phyloP scores from a whole-genome alignment of 2,888 invertebrate species.

The Aleiodes testaceus region DNA sequence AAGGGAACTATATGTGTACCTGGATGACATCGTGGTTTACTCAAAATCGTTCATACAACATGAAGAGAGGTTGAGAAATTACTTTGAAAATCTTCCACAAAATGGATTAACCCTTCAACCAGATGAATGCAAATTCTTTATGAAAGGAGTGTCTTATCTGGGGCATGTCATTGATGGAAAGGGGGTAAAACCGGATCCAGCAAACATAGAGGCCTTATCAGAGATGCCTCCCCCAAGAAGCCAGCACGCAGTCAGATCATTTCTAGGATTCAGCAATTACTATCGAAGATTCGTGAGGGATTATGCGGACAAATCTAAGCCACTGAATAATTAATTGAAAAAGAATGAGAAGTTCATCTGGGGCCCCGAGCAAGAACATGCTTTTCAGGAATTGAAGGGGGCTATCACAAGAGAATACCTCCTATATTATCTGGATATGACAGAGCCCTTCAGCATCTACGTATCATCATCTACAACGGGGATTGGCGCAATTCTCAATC shows the following conservation, averaged over 20 bases:
- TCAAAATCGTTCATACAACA: conserved; percentile 32
- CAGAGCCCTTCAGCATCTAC: conserved; percentile 55
- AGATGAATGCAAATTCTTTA: conserved; percentile 49
- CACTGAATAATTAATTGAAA: conserved; percentile 52
- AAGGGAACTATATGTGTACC: conserved; percentile 37
- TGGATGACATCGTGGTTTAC: conserved; percentile 43
- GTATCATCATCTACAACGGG: conserved; percentile 25
- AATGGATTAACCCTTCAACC: conserved; percentile 31
- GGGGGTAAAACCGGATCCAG: conserved; percentile 53
- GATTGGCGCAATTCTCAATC: background rate
- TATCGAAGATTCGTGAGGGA: conserved; percentile 54
- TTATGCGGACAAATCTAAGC: conserved; percentile 53
- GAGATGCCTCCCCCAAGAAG: conserved; percentile 34
- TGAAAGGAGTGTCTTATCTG: conserved; percentile 51
- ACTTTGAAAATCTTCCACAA: conserved; percentile 20
- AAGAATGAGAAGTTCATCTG: conserved; percentile 49
- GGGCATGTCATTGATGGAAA: conserved; percentile 56
- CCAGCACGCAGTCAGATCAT: conserved; percentile 48
- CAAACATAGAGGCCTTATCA: conserved; percentile 50
- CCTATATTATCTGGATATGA: conserved; percentile 60
- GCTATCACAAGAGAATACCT: conserved; percentile 41
- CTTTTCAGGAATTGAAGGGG: conserved; percentile 45
- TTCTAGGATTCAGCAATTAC: conserved; percentile 54
- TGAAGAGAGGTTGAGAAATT: conserved; percentile 31
- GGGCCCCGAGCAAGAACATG: conserved; percentile 37